Percentiles rank a stretch among this genome's conserved stretches.
Conservation (phyloP, 2,797 vertebrate species). For the Gymnothorax javanicus region DNA sequence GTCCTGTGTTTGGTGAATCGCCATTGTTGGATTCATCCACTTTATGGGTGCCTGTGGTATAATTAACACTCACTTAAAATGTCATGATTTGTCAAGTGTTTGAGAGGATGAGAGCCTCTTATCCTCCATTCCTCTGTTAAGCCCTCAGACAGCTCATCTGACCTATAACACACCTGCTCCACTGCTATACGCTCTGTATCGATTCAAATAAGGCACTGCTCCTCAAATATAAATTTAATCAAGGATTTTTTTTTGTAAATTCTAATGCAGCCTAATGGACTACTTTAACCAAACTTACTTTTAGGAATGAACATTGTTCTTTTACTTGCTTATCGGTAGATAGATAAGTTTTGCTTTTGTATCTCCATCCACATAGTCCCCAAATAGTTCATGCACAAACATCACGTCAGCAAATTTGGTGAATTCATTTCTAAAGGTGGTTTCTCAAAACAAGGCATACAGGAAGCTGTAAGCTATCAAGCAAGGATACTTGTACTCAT, state of each 20-base stretch:
- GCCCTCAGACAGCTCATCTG: slow-evolving; percentile 1
- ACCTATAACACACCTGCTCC: slow-evolving; percentile 3
- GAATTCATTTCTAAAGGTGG: neutral
- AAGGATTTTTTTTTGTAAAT: neutral
- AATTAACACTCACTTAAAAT: slow-evolving; percentile 17
- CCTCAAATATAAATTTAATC: neutral
- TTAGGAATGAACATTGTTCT: neutral
- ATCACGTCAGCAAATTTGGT: neutral
- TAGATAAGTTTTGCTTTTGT: neutral
- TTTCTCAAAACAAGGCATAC: neutral
- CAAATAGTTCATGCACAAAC: neutral
- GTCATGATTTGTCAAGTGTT: slow-evolving; percentile 9
- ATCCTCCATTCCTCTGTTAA: neutral
- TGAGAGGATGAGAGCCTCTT: neutral
- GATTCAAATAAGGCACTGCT: neutral
- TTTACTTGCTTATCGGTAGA: neutral
- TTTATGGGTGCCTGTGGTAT: neutral
- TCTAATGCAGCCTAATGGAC: neutral
- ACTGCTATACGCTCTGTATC: neutral
- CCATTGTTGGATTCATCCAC: neutral
- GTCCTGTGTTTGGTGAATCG: neutral
- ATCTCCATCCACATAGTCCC: neutral
- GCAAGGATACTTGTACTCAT: too few relatives aligned
- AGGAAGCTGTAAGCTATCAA: neutral
- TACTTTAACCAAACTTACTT: neutral